Percentiles rank a stretch among this genome's conserved stretches.
phyloP scores from a whole-genome alignment of 2,113 vertebrate species.

The Lepidothrix coronata region DNA sequence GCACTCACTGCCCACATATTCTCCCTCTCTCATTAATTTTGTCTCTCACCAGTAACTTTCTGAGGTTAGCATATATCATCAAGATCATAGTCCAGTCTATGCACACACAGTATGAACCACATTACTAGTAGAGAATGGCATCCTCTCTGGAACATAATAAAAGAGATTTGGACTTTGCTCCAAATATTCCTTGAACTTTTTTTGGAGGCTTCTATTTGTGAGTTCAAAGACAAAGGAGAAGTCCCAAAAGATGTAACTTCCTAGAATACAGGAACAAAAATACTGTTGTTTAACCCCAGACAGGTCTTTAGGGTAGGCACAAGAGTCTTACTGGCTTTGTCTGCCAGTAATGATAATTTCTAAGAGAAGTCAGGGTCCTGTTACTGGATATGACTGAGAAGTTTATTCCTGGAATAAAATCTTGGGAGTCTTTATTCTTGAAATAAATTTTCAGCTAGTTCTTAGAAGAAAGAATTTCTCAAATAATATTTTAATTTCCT shows the following conservation, averaged over 20 bases:
- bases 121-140: not conserved
- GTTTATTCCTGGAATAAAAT: not conserved
- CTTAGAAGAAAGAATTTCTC: not conserved
- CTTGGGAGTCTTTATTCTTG: not conserved
- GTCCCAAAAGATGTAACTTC: not conserved
- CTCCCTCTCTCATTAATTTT: not conserved
- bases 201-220: not conserved
- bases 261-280: not conserved
- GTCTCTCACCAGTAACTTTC: not conserved
- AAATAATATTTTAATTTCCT: not conserved
- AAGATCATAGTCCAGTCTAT: not conserved
- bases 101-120: not conserved
- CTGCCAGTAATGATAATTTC: not conserved
- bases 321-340: not conserved
- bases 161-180: not conserved
- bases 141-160: not conserved
- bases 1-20: rapidly evolving
- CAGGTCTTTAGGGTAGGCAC: not conserved
- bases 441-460: not conserved
- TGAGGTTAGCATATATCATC: not conserved
- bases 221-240: not conserved
- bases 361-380: not conserved
- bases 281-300: not conserved
- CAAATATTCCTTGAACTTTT: not conserved
- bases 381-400: not conserved